Percentiles rank a stretch among this genome's conserved stretches.
phyloP scores from a whole-genome alignment of 2,888 invertebrate species.

The Coleophora flavipennella region DNA sequence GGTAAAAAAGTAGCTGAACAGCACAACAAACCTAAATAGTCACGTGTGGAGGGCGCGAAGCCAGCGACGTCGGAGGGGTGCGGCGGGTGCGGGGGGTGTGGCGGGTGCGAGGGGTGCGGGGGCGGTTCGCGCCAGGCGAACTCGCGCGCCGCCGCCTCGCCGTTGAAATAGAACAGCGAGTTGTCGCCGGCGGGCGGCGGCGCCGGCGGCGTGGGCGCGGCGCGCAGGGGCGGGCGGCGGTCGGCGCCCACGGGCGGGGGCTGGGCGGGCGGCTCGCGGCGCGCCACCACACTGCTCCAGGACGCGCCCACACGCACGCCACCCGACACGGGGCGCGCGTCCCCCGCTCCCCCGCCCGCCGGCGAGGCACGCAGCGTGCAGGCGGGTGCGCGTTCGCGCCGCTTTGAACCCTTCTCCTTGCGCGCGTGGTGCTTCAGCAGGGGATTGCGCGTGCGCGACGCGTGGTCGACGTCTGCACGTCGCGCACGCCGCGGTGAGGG shows the following conservation, averaged over 20 bases:
- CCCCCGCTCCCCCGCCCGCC: constrained; percentile 12
- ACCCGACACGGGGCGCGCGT: constrained; percentile 17
- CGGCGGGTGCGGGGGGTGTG: constrained; percentile 16
- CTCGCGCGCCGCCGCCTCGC: constrained; percentile 16
- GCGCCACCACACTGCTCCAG: constrained; percentile 52
- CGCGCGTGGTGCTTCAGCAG: constrained; percentile 11
- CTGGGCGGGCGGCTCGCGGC: constrained; percentile 6
- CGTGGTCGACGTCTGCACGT: constrained; percentile 1
- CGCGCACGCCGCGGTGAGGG: constrained; percentile 8
- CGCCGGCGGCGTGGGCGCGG: constrained; percentile 8
- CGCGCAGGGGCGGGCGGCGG: constrained; percentile 19
- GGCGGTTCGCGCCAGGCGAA: constrained; percentile 20
- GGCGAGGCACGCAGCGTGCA: constrained; percentile 11
- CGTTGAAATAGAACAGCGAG: constrained; percentile 64
- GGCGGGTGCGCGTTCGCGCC: constrained; percentile 13
- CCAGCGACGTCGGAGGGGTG: constrained; percentile 15
- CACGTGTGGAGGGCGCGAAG: constrained; percentile 14
- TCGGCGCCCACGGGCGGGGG: constrained; percentile 21
- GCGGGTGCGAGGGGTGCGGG: constrained; percentile 16
- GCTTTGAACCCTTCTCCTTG: constrained; percentile 10
- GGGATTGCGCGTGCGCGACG: constrained; percentile 15
- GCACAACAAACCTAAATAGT: constrained; percentile 38
- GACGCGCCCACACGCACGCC: constrained; percentile 44
- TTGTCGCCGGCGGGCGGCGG: constrained; percentile 34
- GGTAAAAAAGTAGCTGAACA: no score